Base-by-base conservation (phyloP, 92 coral and sea anemone species). In the Palythoa grandis region DNA sequence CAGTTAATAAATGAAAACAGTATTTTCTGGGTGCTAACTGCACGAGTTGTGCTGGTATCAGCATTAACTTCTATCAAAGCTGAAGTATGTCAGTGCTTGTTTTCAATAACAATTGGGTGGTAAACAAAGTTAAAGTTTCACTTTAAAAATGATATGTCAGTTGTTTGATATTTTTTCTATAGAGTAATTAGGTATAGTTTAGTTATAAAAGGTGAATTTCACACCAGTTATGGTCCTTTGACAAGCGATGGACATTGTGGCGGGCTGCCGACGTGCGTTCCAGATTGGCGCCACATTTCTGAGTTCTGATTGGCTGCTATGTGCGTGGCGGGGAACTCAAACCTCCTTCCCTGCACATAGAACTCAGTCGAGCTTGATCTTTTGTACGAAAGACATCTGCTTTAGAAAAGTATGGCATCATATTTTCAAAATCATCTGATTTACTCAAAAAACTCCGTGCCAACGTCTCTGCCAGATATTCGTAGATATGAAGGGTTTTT, bases 261-360 rank as follows among this genome's bases (percentile, higher is more conserved):
- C 79, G 87, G 79, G 77, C 78, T 70, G 87, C 77, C 77, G 87
- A 83, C 89, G 87, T 86, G 93, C 98, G 86, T 93, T 66, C 88
- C 71, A 85, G 84, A 53, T 54, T 82, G 95, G 90, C 98, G 98
- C 98, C 98, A 90, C 92, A 87, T 84, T 78, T 86, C 82, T 39
- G 87, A 72, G 84, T 72, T 78, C 90, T 94, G 93, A 94, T 94
- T 94, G 95, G 98, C 61, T 89, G 88, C 75, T 80, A 76, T 74
- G 54, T 77, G 90, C 86, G 89, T 89, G 95, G 98, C 98, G 98
- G 98, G 98, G 92, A 94, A 94, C 93, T 94, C 98, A 94, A 94
- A 94, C 87, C 91, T 92, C 86, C 91, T 83, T 90, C 65, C 47
- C 90, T 71, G 95, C 94, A 88, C 98, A 93, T 74, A 87, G 93